These are phyloP conservation scores for Scrobipalpa costella DNA, from an alignment of 2,888 invertebrate genomes.

Conservation along the genomic window DNA sequence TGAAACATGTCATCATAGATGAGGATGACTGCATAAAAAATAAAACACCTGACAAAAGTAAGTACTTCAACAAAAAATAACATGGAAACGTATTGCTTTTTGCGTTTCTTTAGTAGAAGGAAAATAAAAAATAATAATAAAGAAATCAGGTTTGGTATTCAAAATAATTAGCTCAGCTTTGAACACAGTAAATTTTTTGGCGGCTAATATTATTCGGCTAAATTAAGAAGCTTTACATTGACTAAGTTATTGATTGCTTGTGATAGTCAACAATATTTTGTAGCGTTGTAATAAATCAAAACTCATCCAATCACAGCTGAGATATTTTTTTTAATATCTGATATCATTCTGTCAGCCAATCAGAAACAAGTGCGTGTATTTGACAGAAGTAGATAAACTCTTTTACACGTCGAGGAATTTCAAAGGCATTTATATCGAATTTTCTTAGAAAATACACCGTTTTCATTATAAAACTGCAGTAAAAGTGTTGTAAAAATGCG, in stretches of 20 bases:
- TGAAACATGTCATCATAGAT: no score
- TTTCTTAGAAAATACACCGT: slow-evolving; percentile 45
- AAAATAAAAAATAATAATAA: no score
- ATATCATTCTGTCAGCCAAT: slow-evolving; percentile 56
- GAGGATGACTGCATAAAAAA: no score
- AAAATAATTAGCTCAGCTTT: not conserved
- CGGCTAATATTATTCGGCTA: not conserved
- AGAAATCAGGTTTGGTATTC: no score
- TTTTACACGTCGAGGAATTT: slow-evolving; percentile 54
- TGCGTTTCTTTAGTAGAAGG: no score
- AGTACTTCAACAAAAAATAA: no score
- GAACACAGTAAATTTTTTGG: slow-evolving; percentile 17
- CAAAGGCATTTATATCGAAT: slow-evolving; percentile 45
- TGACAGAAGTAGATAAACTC: slow-evolving; percentile 65
- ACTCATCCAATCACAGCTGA: slow-evolving; percentile 32
- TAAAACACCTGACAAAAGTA: no score
- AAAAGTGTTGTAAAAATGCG: slow-evolving; percentile 46
- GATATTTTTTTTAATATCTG: slow-evolving; percentile 15
- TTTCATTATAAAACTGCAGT: slow-evolving; percentile 23
- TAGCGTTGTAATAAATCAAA: slow-evolving; percentile 4
- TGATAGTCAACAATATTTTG: not conserved
- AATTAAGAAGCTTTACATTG: not conserved
- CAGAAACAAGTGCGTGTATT: slow-evolving; percentile 66
- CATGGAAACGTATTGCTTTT: no score
- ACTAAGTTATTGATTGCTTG: not conserved